Percentiles rank a stretch among this genome's conserved stretches.
phyloP scores from a whole-genome alignment of 2,797 vertebrate species.

The Uromys caudimaculatus region DNA sequence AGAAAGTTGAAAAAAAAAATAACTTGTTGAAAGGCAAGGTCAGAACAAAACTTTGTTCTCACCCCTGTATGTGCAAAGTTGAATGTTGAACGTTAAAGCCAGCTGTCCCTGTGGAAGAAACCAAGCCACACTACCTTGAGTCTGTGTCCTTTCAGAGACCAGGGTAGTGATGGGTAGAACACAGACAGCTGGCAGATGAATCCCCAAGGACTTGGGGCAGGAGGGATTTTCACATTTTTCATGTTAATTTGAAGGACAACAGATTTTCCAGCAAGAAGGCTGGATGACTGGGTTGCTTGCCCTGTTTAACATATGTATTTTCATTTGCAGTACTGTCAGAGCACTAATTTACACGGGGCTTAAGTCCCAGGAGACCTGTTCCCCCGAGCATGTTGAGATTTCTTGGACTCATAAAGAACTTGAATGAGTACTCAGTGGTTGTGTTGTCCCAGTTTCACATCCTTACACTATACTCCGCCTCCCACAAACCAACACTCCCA shows the following conservation, averaged over 20 bases:
- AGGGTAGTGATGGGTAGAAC: background rate
- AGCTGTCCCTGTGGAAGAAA: background rate
- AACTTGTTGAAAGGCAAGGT: conserved; percentile 51
- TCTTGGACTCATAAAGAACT: conserved; percentile 22
- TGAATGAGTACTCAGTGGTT: background rate
- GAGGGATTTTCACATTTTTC: conserved; percentile 11
- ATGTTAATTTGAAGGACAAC: conserved; percentile 20
- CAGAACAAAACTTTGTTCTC: background rate
- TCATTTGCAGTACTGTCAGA: background rate
- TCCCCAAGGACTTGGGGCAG: background rate
- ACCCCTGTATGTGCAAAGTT: background rate
- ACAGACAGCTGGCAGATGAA: no score
- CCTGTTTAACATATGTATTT: background rate
- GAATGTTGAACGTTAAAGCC: background rate
- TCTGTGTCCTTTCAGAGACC: background rate
- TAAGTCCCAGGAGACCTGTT: background rate
- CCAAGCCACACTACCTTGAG: background rate
- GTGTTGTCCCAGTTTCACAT: background rate
- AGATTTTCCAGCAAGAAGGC: background rate
- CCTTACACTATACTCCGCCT: background rate
- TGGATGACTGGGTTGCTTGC: background rate
- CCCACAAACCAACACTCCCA: background rate
- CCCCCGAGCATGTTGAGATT: background rate
- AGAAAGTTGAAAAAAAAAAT: background rate
- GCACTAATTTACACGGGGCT: background rate